phyloP scores from a whole-genome alignment of 2,113 vertebrate species.

The Pogona vitticeps region DNA sequence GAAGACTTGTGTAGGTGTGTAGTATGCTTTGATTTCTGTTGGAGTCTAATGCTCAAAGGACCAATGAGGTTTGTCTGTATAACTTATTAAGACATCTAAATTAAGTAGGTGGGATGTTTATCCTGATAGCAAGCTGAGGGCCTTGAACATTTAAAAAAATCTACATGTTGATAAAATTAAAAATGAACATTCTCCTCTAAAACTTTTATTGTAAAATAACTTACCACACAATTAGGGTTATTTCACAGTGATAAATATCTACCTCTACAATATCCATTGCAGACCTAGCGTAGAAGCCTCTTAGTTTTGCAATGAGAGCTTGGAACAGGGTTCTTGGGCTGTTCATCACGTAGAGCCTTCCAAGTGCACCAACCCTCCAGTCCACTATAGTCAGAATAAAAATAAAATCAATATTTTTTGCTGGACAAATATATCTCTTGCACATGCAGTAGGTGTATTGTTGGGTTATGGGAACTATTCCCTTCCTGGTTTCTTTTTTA shows the following conservation, averaged over 20 bases:
- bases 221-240: neutral
- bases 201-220: neutral
- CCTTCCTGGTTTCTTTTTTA: too few relatives aligned
- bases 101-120: neutral
- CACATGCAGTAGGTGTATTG: neutral
- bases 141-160: neutral
- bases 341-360: conserved; percentile 81
- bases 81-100: neutral
- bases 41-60: neutral
- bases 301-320: conserved; percentile 78
- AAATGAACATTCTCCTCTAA: neutral
- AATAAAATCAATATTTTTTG: conserved; percentile 23
- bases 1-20: neutral
- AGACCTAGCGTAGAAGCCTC: conserved; percentile 78
- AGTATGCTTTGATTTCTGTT: neutral
- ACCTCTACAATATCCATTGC: conserved; percentile 85
- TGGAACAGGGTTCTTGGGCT: conserved; percentile 79
- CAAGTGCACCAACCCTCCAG: conserved; percentile 80
- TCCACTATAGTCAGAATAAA: conserved; percentile 65
- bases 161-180: neutral
- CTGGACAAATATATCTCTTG: neutral
- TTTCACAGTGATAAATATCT: conserved; percentile 45
- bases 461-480: too few relatives aligned
- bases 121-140: neutral
- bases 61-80: too few relatives aligned